phyloP scores from a whole-genome alignment of 2,888 invertebrate genomes.

The Leucania comma region DNA sequence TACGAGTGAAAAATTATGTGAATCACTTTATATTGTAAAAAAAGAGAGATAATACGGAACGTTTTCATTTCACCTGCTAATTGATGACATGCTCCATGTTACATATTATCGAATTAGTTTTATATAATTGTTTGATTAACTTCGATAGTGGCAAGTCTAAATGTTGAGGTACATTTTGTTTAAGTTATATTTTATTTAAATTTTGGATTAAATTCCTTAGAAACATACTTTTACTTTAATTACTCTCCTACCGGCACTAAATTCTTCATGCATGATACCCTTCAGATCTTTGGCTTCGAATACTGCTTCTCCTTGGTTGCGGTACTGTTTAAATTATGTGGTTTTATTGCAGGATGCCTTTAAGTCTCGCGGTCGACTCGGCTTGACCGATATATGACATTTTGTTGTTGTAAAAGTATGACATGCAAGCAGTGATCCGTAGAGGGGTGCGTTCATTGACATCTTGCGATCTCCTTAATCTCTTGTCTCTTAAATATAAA shows the following conservation, averaged over 20 bases:
- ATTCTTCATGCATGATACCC: constrained; percentile 74
- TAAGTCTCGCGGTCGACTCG: constrained; percentile 52
- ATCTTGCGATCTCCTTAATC: constrained; percentile 45
- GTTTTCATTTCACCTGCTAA: constrained; percentile 78
- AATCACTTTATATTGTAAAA: constrained; percentile 77
- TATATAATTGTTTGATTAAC: constrained; percentile 66
- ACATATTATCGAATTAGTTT: constrained; percentile 62
- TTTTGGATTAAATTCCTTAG: constrained; percentile 80
- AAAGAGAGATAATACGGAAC: constrained; percentile 77
- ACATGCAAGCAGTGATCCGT: constrained; percentile 53
- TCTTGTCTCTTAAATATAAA: constrained; percentile 38
- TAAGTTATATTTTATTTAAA: constrained; percentile 74
- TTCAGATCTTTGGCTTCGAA: constrained; percentile 68
- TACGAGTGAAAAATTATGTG: constrained; percentile 74
- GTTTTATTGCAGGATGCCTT: constrained; percentile 70
- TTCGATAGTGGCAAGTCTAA: constrained; percentile 71
- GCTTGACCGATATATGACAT: constrained; percentile 48
- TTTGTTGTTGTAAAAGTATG: constrained; percentile 42
- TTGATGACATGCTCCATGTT: constrained; percentile 57
- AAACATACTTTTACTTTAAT: constrained; percentile 71
- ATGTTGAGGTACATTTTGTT: constrained; percentile 70
- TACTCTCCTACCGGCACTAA: constrained; percentile 68
- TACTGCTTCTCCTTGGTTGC: constrained; percentile 76
- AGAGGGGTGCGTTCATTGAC: constrained; percentile 61
- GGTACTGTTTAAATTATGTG: constrained; percentile 70